Evolutionary conservation across 2,797 vertebrate species (phyloP), one percentile per base, ranked within the genome.

Genomic region (Poecilia picta): DNA sequence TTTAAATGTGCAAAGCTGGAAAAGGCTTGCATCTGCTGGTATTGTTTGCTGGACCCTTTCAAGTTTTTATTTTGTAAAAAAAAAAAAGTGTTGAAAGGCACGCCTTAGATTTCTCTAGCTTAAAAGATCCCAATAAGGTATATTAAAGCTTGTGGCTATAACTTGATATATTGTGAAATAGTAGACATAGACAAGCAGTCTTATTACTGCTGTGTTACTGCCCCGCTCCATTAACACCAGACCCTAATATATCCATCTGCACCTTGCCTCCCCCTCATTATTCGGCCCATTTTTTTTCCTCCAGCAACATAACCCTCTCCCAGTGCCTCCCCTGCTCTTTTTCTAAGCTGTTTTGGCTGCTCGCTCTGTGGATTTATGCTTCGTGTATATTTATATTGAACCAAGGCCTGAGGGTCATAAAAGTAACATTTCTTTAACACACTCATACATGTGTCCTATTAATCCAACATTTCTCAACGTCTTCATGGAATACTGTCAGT

Each of bases 371-470:
- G 89, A 93, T 93, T 94, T 94, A 92, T 89, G 80, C 76, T 71
- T 70, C 90, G 87, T 82, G 85, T 90, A 82, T 93, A 94, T 94
- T 94, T 93, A 89, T 92, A 88, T 85, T 90, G 91, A 93, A 89
- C 88, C 3, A 74, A 80, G 81, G 92, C 87, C 88, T 89, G 1
- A 39, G 53, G 87, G 91, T 93, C 93, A 91, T 94, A 93, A 95
- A 93, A 91, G 89, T 88, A 90, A 88, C 89, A 88, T 92, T 91
- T 94, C 88, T 92, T 91, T 89, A 89, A 87, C 91, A 87, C 91
- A 73, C 89, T 89, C 76, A 12, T 90, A 87, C 89, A 93, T 90
- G 89, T 93, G 91, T 90, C 90, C 86, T 79, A 84, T 91, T 94
- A 90, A 89, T 89, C 78, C 85, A 49, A 73, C 87, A 80, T 92